These are phyloP conservation scores for Pteronotus mesoamericanus DNA, from an alignment of 2,797 vertebrate species.

Conservation along the genomic window DNA sequence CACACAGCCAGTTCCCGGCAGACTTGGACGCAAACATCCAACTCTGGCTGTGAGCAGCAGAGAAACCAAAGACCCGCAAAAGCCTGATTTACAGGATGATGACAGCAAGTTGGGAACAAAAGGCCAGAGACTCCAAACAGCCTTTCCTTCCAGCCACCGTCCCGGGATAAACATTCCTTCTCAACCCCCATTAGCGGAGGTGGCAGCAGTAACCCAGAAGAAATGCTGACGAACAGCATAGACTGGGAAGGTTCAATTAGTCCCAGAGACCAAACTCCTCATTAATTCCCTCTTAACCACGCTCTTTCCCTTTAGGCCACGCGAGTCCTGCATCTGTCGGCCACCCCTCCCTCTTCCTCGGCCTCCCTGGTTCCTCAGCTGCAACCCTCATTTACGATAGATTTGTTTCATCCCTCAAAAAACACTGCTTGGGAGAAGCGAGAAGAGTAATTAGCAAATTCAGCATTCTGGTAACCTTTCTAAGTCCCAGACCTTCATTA, in stretches of 20 bases:
- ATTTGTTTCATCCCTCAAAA: slow-evolving; percentile 11
- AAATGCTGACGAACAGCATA: slow-evolving; percentile 37
- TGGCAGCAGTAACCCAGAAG: neutral
- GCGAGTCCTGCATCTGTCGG: neutral
- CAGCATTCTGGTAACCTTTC: slow-evolving; percentile 17
- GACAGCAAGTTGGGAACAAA: neutral
- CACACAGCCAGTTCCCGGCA: neutral
- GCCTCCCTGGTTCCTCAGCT: neutral
- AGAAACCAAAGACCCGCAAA: neutral
- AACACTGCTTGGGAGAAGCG: neutral
- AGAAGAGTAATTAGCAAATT: slow-evolving; percentile 40
- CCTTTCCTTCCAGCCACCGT: neutral
- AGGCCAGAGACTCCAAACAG: neutral
- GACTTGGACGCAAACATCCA: neutral
- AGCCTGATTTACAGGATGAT: neutral
- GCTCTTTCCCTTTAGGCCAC: neutral
- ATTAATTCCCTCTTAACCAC: neutral
- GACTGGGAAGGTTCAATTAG: slow-evolving; percentile 20
- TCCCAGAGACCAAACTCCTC: neutral
- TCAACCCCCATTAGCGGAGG: neutral
- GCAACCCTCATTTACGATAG: neutral
- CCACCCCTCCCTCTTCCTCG: neutral
- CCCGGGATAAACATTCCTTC: slow-evolving; percentile 36
- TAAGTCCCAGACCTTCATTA: neutral
- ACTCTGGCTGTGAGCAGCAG: neutral